Percentiles rank a stretch among this genome's conserved stretches.
These are phyloP conservation scores for Toxostoma redivivum DNA, from an alignment of 2,113 vertebrate species.

Conservation along the genomic window DNA sequence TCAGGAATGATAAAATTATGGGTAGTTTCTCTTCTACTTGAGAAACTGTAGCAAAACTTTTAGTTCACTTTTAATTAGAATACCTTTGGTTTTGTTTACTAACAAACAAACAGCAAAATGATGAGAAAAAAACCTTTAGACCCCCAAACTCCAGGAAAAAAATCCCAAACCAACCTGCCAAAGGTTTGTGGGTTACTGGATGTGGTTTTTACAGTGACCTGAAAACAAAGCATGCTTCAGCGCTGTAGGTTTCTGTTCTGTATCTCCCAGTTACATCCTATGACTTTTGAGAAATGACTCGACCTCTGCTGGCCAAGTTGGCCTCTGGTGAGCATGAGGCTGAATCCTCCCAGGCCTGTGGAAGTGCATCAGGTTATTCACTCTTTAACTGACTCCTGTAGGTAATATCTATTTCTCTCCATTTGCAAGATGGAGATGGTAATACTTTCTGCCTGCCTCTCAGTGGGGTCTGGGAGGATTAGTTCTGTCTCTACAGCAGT, in stretches of 20 bases:
- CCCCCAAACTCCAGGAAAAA: fast-evolving
- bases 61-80: background rate
- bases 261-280: background rate
- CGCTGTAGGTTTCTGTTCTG: fast-evolving
- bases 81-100: background rate
- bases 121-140: background rate
- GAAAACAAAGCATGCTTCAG: background rate
- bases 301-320: background rate
- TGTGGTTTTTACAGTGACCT: background rate
- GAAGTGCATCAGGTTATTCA: background rate
- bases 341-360: background rate
- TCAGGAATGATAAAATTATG: background rate
- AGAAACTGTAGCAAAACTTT: background rate
- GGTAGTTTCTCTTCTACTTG: background rate
- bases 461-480: constrained; percentile 29
- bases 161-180: background rate
- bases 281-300: background rate
- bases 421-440: background rate
- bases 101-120: background rate
- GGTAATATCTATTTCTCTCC: background rate
- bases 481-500: background rate
- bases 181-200: background rate
- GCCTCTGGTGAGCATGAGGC: fast-evolving
- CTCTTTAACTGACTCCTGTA: background rate
- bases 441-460: background rate